Percentiles rank a stretch among this genome's conserved stretches.
Evolutionary conservation across 2,797 vertebrate species (phyloP).

Genomic region (Lagodon rhomboides): DNA sequence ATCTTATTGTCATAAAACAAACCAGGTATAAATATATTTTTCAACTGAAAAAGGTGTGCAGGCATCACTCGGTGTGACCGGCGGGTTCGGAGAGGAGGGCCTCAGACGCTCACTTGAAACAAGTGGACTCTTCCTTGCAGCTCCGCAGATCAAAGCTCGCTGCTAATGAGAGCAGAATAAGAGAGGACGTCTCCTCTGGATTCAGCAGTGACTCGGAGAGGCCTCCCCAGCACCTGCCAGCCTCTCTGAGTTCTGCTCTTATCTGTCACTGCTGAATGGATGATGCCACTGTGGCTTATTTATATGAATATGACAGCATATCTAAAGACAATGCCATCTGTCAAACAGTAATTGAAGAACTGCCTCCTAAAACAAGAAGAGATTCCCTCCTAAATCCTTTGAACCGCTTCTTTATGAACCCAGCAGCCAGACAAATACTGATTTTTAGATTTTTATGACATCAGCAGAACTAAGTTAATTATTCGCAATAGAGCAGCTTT

Average conservation of each 20-base stretch:
- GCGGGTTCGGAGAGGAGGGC: conserved; percentile 80
- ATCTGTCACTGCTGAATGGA: conserved; percentile 70
- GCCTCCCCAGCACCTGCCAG: conserved; percentile 83
- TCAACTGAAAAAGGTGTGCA: too few species aligned
- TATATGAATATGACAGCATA: conserved; percentile 73
- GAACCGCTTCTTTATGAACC: conserved; percentile 72
- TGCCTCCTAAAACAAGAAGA: conserved; percentile 71
- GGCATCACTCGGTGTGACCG: too few species aligned
- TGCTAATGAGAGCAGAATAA: conserved; percentile 70
- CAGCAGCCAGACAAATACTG: conserved; percentile 75
- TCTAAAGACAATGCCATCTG: conserved; percentile 82
- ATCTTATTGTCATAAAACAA: too few species aligned
- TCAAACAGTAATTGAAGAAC: conserved; percentile 79
- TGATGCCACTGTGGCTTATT: conserved; percentile 67
- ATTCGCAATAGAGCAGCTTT: conserved; percentile 73
- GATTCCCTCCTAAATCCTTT: conserved; percentile 72
- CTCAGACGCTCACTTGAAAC: conserved; percentile 79
- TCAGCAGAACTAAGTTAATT: conserved; percentile 84
- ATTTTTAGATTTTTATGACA: conserved; percentile 81
- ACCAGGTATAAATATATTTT: too few species aligned
- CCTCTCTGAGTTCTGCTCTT: conserved; percentile 81
- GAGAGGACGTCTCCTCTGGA: conserved; percentile 21
- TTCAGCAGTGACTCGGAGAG: conserved; percentile 41
- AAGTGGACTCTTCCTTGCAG: conserved; percentile 85
- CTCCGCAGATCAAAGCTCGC: conserved; percentile 85